Base-by-base conservation (phyloP, 2,888 invertebrate genomes). In the Trilocha varians region DNA sequence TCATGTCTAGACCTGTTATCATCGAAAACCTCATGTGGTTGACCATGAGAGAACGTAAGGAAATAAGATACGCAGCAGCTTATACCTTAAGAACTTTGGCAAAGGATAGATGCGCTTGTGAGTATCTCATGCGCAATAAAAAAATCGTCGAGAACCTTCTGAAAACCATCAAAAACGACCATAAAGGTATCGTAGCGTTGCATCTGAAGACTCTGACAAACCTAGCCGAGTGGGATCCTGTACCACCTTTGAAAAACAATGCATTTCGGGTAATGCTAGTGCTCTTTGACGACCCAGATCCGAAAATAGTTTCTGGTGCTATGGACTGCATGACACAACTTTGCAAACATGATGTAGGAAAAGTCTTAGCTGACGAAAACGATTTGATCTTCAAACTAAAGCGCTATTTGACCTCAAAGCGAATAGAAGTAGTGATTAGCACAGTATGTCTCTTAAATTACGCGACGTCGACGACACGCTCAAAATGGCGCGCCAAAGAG, bases 401-500 rank as follows among this genome's bases (percentile, higher is more conserved):
- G 2, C 50, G 48, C 1, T 78, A 55, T 34, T 39, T 83, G 1
- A 11, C 34, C 0, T 61, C 64, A 0, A 40, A 51, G 0, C 35
- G 66, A 0, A 54, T 69, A 6, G 67, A 72, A 38, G 58, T 82
- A 0, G 46, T 70, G 2, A 67, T 78, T 2, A 72, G 75, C 47
- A 65, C 77, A 0, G 60, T 68, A 0, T 72, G 70, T 5, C 53
- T 83, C 0, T 66, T 85, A 69, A 46, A 47, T 5, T 77, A 69
- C 32, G 76, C 77, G 0, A 84, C 85, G 0, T 25, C 75, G 14
- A 84, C 83, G 0, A 75, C 72, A 0, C 59, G 70, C 0, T 77
- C 84, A 0, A 78, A 83, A 53, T 84, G 84, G 84, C 70, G 82
- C 0, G 75, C 73, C 0, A 82, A 78, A 38, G 80, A 84, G 45